These are phyloP conservation scores for Arremon brunneinucha DNA, from an alignment of 2,797 vertebrate genomes.

Conservation along the genomic window DNA sequence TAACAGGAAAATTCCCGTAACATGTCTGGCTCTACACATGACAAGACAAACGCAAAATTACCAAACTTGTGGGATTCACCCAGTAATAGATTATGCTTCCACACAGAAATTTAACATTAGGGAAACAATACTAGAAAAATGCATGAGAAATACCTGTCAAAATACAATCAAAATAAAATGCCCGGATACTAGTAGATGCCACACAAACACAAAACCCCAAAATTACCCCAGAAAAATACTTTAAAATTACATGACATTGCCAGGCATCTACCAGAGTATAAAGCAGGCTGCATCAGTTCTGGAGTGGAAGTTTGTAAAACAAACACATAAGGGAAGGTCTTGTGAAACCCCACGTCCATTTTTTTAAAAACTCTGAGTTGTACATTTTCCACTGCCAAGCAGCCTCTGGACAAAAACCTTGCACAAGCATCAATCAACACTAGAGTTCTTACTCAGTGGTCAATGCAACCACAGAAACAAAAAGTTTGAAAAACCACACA, in stretches of 20 bases:
- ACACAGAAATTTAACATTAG: not conserved
- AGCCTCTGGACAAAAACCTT: not conserved
- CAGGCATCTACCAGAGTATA: not conserved
- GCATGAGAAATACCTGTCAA: not conserved
- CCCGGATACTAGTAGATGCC: not conserved
- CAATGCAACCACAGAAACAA: conserved; percentile 48
- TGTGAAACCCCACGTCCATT: not conserved
- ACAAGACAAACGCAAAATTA: not conserved
- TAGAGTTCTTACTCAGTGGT: not conserved
- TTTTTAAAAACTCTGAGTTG: not conserved
- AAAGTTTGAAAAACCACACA: not conserved
- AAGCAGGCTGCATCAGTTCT: not conserved
- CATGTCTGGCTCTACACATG: not conserved
- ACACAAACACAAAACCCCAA: not conserved
- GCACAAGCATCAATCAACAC: not conserved
- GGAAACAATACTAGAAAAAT: not conserved
- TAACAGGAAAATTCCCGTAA: fast-evolving
- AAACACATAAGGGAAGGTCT: not conserved
- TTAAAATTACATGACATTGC: not conserved
- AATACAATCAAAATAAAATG: not conserved
- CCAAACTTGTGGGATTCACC: not conserved
- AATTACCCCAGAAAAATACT: not conserved
- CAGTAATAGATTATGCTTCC: not conserved
- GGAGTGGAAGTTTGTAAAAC: not conserved
- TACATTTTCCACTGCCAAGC: not conserved